Evolutionary conservation across 2,113 vertebrate species (phyloP), one percentile per base, ranked within the genome.

Genomic region (Dryoscopus gambensis): DNA sequence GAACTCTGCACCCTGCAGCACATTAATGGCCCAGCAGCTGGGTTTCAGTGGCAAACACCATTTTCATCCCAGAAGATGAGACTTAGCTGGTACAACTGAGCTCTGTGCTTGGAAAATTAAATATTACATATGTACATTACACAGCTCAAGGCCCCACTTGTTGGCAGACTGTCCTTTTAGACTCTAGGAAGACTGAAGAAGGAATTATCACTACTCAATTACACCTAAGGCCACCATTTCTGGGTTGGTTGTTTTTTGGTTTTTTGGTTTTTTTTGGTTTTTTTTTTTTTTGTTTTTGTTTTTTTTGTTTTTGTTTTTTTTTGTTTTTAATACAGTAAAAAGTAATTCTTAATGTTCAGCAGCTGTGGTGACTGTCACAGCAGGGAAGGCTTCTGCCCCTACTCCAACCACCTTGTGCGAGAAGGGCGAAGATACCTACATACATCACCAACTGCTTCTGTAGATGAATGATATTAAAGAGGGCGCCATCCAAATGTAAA

Each of bases 11-110:
- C 33, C 14, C 17, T 23, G 35, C 47, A 67, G 68, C 71, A 50
- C 0, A 0, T 33, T 53, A 63, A 49, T 4, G 30, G 21, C 31
- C 3, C 2, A 70, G 47, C 37, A 70, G 59, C 1, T 13, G 42
- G 50, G 28, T 71, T 30, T 12, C 49, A 77, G 47, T 22, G 57
- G 46, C 62, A 80, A 74, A 28, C 4, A 10, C 5, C 64, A 52
- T 68, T 64, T 73, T 60, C n/a, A 93, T 4, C 20, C 81, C 11
- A 52, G 27, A 37, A 63, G n/a, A 50, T 7, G 2, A 40, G n/a
- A 70, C 17, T 6, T 3, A 10, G 46, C 52, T 19, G 24, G 62
- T 28, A 55, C 19, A 56, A 11, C 47, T 30, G 46, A 50, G 68
- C 55, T 84, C 68, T 74, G 15, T 9, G 15, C 70, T 68, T 44